Base-by-base conservation (phyloP, 2,113 vertebrate species). In the Phainopepla nitens region DNA sequence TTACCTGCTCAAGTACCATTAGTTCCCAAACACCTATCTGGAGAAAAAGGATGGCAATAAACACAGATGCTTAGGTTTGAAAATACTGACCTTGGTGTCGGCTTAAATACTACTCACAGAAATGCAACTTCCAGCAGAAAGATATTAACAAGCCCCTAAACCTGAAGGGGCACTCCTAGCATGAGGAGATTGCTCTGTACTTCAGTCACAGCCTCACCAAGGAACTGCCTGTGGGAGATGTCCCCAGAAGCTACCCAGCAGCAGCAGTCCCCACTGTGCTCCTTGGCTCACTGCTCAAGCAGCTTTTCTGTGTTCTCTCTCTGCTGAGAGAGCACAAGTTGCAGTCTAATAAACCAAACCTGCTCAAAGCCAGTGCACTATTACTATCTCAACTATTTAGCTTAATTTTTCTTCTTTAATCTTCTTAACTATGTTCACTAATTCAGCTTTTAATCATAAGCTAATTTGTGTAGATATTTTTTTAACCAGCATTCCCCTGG, bases 391-490 rank as follows among this genome's bases (percentile, higher is more conserved):
- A 81, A 29, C 78, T 90, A 75, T 87, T 96, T 93, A 82, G 68
- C 58, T 75, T 88, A 29, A 1, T 82, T 91, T 96, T 94, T 92
- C 41, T 16, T 49, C 75, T 91, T 61, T 88, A 96, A 93, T 96
- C 94, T 54, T 93, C 86, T 96, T 94, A 85, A 62, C 53, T 76
- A 33, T 93, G 44, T 87, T 94, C 86, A 83, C 61, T 84, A 94
- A 87, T 96, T 93, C 69, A 92, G 65, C 86, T 79, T 94, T 90
- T 90, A 93, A 86, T 83, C 65, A 64, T 73, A 79, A 87, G 53
- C 53, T 42, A 94, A 94, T 91, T 95, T 95, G 71, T 57, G 56
- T n/a, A 77, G 41, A 60, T 62, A 58, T 3, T 9, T 70, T 85
- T 92, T 53, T 75, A 36, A 79, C 47, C 51, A 83, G 20, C n/a